Evolutionary conservation across 2,888 invertebrate species (phyloP).

Genomic region (Calliscelio sp.): DNA sequence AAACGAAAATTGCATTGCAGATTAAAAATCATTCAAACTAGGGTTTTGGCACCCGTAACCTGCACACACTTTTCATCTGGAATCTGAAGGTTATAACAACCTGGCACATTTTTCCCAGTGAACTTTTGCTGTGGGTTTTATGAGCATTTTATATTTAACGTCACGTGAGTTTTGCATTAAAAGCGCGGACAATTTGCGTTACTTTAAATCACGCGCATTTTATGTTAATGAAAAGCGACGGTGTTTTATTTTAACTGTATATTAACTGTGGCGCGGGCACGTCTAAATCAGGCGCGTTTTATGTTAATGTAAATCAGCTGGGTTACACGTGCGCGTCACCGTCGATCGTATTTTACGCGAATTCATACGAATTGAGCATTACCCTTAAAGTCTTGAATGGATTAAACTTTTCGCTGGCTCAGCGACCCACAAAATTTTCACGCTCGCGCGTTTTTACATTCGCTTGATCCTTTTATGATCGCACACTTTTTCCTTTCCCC

Average conservation of each 20-base stretch:
- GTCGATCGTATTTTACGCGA: slow-evolving; percentile 30
- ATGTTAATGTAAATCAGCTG: slow-evolving; percentile 44
- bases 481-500: too few relatives aligned
- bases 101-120: slow-evolving; percentile 20
- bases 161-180: slow-evolving; percentile 44
- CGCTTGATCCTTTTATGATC: not conserved
- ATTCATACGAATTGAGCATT: slow-evolving; percentile 5
- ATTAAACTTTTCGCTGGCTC: slow-evolving; percentile 3
- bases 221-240: slow-evolving; percentile 28
- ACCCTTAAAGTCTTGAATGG: slow-evolving; percentile 2
- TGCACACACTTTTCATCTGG: too few relatives aligned
- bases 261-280: slow-evolving; percentile 14
- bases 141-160: slow-evolving; percentile 41
- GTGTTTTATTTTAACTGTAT: slow-evolving; percentile 41
- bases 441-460: not conserved
- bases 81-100: too few relatives aligned
- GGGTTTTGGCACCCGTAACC: too few relatives aligned
- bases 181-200: slow-evolving; percentile 29
- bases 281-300: slow-evolving; percentile 43
- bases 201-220: slow-evolving; percentile 32
- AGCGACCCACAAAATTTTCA: not conserved
- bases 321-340: not conserved
- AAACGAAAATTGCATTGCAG: too few relatives aligned
- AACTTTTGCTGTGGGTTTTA: slow-evolving; percentile 17
- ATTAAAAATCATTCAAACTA: too few relatives aligned